Percentiles rank a stretch among this genome's conserved stretches.
These are phyloP conservation scores for Cantharis nigra DNA, from an alignment of 2,888 invertebrate genomes.

Conservation along the genomic window DNA sequence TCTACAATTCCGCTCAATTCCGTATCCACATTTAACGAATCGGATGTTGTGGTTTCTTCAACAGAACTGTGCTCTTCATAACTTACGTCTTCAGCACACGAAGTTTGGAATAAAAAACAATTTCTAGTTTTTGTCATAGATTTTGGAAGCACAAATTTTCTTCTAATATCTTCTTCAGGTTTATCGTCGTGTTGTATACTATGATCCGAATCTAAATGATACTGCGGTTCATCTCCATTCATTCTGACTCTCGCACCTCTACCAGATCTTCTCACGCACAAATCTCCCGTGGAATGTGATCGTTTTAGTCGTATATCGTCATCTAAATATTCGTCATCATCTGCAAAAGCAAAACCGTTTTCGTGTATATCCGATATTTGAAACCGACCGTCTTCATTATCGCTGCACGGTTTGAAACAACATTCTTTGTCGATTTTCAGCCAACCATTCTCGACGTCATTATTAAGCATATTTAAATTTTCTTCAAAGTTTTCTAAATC, in stretches of 20 bases:
- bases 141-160: slow-evolving; percentile 53
- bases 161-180: slow-evolving; percentile 57
- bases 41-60: slow-evolving; percentile 57
- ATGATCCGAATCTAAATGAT: slow-evolving; percentile 60
- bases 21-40: slow-evolving; percentile 58
- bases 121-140: slow-evolving; percentile 44
- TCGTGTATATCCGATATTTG: slow-evolving; percentile 61
- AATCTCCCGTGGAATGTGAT: slow-evolving; percentile 59
- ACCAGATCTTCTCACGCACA: slow-evolving; percentile 51
- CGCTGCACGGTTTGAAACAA: slow-evolving; percentile 53
- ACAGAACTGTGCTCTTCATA: slow-evolving; percentile 57
- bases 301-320: slow-evolving; percentile 52
- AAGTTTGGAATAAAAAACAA: slow-evolving; percentile 48
- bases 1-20: slow-evolving; percentile 58
- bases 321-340: slow-evolving; percentile 52
- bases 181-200: slow-evolving; percentile 60
- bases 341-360: slow-evolving; percentile 53
- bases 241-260: slow-evolving; percentile 47
- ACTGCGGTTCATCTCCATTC: slow-evolving; percentile 54
- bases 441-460: slow-evolving; percentile 44
- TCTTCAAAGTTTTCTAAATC: slow-evolving; percentile 54
- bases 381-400: slow-evolving; percentile 59
- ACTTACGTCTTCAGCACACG: slow-evolving; percentile 47
- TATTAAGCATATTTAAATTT: slow-evolving; percentile 42
- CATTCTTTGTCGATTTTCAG: slow-evolving; percentile 45